Evolutionary conservation across 2,797 vertebrate genomes (phyloP).

Genomic region (Choloepus didactylus): DNA sequence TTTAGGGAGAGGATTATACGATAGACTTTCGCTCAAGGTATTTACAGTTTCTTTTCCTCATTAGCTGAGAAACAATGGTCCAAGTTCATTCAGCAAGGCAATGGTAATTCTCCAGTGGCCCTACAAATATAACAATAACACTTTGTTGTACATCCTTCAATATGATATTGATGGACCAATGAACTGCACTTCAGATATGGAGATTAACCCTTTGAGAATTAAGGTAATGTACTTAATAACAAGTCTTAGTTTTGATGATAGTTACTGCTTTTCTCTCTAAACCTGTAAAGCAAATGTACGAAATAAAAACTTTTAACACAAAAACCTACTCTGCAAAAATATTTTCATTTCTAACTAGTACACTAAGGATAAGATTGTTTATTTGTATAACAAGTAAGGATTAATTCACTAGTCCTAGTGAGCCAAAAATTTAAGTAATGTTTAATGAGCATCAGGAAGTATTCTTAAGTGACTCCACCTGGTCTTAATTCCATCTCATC

Average conservation of each 20-base stretch:
- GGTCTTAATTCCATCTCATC: background rate
- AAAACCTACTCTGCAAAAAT: background rate
- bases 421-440: background rate
- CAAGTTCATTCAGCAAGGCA: constrained; percentile 96
- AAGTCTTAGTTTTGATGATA: background rate
- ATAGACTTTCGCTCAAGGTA: background rate
- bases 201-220: constrained; percentile 95
- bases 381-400: background rate
- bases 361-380: background rate
- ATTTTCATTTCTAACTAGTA: background rate
- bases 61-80: constrained; percentile 95
- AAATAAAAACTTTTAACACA: constrained; percentile 30
- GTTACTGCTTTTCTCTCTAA: constrained; percentile 4
- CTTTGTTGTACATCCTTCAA: constrained; percentile 93
- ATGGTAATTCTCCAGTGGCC: constrained; percentile 94
- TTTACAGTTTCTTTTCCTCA: constrained; percentile 64
- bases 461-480: background rate
- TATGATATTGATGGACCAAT: constrained; percentile 96
- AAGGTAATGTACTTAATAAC: constrained; percentile 87
- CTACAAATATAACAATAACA: constrained; percentile 92
- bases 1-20: background rate
- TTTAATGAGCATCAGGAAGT: background rate
- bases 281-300: background rate
- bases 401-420: background rate
- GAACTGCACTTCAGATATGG: constrained; percentile 94